A percentile compares a stretch with the other conserved stretches of the same genome.
Conservation (phyloP, 2,797 vertebrate genomes). For the Sardinella longiceps region DNA sequence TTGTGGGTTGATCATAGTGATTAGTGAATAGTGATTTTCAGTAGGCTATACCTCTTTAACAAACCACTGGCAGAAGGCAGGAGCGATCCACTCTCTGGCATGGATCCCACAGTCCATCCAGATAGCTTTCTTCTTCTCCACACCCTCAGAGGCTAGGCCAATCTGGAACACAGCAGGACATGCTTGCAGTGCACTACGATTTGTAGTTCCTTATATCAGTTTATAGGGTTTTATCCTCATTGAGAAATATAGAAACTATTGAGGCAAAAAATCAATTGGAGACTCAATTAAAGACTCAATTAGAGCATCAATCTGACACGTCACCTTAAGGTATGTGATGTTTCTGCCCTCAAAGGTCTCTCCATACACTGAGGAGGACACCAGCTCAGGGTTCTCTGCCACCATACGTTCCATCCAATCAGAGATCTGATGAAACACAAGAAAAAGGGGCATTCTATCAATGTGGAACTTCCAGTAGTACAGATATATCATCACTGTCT, state of each 20-base stretch:
- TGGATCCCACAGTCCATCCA: too few relatives aligned
- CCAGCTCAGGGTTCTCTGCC: slow-evolving; percentile 53
- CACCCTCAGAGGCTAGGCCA: slow-evolving; percentile 62
- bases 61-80: slow-evolving; percentile 85
- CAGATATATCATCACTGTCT: too few relatives aligned
- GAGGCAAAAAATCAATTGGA: too few relatives aligned
- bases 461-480: too few relatives aligned
- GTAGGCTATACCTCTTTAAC: slow-evolving; percentile 86
- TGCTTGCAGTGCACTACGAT: too few relatives aligned
- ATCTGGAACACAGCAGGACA: slow-evolving; percentile 64
- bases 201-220: too few relatives aligned
- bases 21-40: too few relatives aligned
- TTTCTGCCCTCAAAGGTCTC: slow-evolving; percentile 59
- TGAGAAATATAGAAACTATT: too few relatives aligned
- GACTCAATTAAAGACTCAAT: too few relatives aligned
- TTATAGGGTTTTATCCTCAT: too few relatives aligned
- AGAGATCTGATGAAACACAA: slow-evolving; percentile 57
- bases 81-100: slow-evolving; percentile 81
- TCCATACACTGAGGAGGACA: slow-evolving; percentile 63
- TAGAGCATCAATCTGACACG: too few relatives aligned
- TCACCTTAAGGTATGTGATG: slow-evolving; percentile 65
- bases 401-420: slow-evolving; percentile 63
- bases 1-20: too few relatives aligned
- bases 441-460: neutral
- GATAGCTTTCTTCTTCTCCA: slow-evolving; percentile 75